Evolutionary conservation across 2,113 vertebrate species (phyloP).

Genomic region (Axis porcinus): DNA sequence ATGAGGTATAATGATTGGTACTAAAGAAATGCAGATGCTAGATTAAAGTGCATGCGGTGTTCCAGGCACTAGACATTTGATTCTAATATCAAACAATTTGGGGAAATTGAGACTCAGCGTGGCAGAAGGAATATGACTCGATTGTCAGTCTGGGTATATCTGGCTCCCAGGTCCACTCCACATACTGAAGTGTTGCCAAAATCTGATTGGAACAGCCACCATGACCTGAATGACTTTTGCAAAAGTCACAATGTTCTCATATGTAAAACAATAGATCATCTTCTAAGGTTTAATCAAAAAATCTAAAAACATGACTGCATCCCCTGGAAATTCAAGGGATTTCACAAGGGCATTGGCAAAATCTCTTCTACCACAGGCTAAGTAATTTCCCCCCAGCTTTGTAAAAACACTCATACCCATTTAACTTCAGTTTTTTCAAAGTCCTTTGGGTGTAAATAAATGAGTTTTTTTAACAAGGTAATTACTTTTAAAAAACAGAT

Average conservation of each 20-base stretch:
- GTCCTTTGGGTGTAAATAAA: constrained; percentile 40
- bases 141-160: background rate
- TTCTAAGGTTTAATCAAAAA: background rate
- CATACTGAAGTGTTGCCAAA: background rate
- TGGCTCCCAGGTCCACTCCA: background rate
- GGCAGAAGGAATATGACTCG: background rate
- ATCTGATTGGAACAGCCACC: background rate
- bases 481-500: constrained; percentile 44
- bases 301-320: background rate
- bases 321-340: background rate
- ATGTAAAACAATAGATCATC: background rate
- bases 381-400: constrained; percentile 16
- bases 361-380: background rate
- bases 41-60: background rate
- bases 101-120: background rate
- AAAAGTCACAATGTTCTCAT: background rate
- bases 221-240: background rate
- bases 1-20: background rate
- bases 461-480: constrained; percentile 22
- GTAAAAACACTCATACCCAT: background rate
- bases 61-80: background rate
- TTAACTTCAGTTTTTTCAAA: constrained; percentile 38
- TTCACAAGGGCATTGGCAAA: background rate
- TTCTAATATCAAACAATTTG: background rate
- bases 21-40: background rate